A percentile compares a stretch with the other conserved stretches of the same genome.
Conservation (phyloP, 2,888 invertebrate species). For the Acanthacorydalis orientalis region DNA sequence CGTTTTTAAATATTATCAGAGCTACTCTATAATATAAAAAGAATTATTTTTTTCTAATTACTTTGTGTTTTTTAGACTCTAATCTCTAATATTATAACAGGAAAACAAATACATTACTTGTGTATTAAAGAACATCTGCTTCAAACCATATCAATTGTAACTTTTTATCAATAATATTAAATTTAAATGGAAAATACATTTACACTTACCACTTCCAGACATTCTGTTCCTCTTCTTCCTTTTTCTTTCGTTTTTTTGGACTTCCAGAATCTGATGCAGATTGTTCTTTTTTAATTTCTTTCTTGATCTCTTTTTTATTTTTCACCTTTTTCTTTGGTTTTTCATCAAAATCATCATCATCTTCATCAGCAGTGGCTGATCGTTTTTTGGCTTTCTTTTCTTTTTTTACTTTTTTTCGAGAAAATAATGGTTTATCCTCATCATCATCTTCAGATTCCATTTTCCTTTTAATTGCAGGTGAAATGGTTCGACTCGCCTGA, state of each 20-base stretch:
- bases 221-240: constrained; percentile 64
- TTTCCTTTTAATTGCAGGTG: constrained; percentile 27
- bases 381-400: constrained; percentile 28
- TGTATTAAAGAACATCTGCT: too few relatives aligned
- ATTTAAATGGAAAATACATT: constrained; percentile 1
- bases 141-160: not conserved
- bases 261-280: constrained; percentile 23
- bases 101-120: too few relatives aligned
- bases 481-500: constrained; percentile 15
- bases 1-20: too few relatives aligned
- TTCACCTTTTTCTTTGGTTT: constrained; percentile 36
- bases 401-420: constrained; percentile 49
- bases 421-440: constrained; percentile 49
- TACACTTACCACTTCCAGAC: constrained; percentile 77
- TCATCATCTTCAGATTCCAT: constrained; percentile 38
- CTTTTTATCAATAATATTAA: not conserved
- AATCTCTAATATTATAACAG: too few relatives aligned
- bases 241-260: constrained; percentile 56
- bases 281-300: constrained; percentile 13
- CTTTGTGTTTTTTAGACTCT: too few relatives aligned
- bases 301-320: constrained; percentile 20
- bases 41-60: too few relatives aligned
- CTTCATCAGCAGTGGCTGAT: constrained; percentile 30
- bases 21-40: too few relatives aligned
- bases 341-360: constrained; percentile 37